Evolutionary conservation across 2,797 vertebrate genomes (phyloP), one percentile per base, ranked within the genome.

Genomic region (Chaenodraco wilsoni): DNA sequence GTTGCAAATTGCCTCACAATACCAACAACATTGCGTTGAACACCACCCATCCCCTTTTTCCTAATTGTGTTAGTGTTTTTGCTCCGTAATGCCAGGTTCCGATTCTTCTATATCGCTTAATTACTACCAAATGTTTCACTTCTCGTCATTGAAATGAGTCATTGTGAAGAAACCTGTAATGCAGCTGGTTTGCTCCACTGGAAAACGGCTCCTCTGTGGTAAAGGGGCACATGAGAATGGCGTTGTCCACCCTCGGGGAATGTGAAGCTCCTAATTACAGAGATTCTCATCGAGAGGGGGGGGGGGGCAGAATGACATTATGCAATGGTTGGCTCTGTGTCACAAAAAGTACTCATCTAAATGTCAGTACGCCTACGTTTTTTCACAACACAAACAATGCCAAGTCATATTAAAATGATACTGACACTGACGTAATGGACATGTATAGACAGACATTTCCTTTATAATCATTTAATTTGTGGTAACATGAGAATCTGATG

Each of bases 281-380:
- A 67, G 81, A 68, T 48, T 72, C 3, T 13, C 56, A 72, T 81
- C 70, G 62, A 57, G 31, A 3, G 43, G 27, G 23, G 23, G n/a
- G 23, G n/a, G 23, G 23, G 23, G 23, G 65, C 46, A 62, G 17
- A 65, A 23, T 58, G 50, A 71, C 65, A 62, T 11, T 65, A 43
- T 73, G 81, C 68, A 84, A 81, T 64, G 19, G 73, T 74, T 87
- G 81, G 64, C 76, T 73, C 41, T 64, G 52, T 79, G 67, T 73
- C 31, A 71, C 15, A 69, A 48, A 73, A 70, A 54, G 68, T 4
- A 70, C 62, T 83, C 66, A 74, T 79, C 50, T 45, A 51, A 14
- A n/a, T 78, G 64, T 66, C 61, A 57, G 46, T 52, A 45, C 12
- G 6, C 45, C 51, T 52, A 73, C 1, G 13, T 66, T 73, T 60